phyloP scores from a whole-genome alignment of 2,797 vertebrate species.

The Chiloscyllium punctatum region DNA sequence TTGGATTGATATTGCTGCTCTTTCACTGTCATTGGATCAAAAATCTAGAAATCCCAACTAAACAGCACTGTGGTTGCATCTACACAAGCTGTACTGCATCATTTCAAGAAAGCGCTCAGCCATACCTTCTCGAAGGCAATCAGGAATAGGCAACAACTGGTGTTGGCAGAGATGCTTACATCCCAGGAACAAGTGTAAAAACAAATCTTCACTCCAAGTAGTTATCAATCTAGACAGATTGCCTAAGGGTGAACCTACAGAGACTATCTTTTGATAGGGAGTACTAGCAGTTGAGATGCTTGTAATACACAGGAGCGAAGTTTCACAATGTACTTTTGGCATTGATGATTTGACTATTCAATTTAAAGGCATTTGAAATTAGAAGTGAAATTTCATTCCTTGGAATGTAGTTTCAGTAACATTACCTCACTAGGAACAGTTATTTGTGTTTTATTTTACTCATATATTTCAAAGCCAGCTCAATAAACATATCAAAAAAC shows the following conservation, averaged over 20 bases:
- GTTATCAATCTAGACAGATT: neutral
- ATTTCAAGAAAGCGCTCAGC: neutral
- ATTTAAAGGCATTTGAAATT: neutral
- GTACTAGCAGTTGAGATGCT: neutral
- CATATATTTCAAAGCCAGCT: no score
- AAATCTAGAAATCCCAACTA: neutral
- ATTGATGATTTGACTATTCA: neutral
- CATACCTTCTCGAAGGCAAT: neutral
- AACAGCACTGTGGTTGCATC: neutral
- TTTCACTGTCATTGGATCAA: neutral
- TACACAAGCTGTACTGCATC: neutral
- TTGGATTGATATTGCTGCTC: neutral
- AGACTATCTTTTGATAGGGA: neutral
- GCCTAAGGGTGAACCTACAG: neutral
- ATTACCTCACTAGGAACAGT: neutral
- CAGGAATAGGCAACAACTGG: neutral
- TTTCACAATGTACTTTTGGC: neutral
- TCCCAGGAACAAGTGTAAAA: neutral
- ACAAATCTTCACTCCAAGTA: neutral
- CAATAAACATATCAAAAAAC: neutral
- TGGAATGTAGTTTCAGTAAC: neutral
- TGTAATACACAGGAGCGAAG: neutral
- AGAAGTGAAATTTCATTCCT: neutral
- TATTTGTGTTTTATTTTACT: neutral
- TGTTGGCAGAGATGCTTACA: neutral